Conservation (phyloP, 2,888 invertebrate species). For the Chymomyza procnemis region DNA sequence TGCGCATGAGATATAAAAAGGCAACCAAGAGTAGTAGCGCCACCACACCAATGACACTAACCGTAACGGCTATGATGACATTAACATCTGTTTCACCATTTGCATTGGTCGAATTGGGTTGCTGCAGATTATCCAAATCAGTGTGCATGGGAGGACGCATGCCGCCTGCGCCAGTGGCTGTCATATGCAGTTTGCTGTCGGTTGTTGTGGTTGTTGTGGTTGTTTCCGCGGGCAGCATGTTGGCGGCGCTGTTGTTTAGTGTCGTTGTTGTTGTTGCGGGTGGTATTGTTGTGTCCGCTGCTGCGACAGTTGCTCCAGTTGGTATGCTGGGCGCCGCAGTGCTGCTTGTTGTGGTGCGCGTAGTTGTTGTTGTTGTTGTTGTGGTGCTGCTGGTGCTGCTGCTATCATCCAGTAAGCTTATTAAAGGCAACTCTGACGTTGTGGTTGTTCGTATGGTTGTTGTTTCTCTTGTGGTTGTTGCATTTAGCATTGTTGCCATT, state of each 20-base stretch:
- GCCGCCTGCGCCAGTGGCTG: constrained; percentile 26
- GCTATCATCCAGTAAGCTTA: constrained; percentile 62
- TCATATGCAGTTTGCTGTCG: constrained; percentile 29
- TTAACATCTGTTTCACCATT: constrained; percentile 81
- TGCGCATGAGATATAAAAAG: constrained; percentile 87
- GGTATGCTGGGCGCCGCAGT: no score
- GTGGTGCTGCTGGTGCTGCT: constrained; percentile 33
- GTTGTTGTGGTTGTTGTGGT: constrained; percentile 26
- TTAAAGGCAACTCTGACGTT: constrained; percentile 55
- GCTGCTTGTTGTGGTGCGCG: constrained; percentile 24
- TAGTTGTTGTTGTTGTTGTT: constrained; percentile 49
- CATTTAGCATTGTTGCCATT: constrained; percentile 45
- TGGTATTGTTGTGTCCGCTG: constrained; percentile 38
- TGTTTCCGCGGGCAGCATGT: constrained; percentile 42
- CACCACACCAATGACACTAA: constrained; percentile 88
- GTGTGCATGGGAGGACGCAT: constrained; percentile 19
- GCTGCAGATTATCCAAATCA: constrained; percentile 52
- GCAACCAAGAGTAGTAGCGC: constrained; percentile 88
- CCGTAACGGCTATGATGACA: constrained; percentile 88
- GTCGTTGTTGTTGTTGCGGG: constrained; percentile 44
- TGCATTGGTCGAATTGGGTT: constrained; percentile 48
- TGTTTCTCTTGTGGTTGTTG: constrained; percentile 40
- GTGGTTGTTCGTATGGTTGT: constrained; percentile 30
- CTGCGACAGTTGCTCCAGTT: constrained; percentile 14
- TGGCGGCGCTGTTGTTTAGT: constrained; percentile 31